phyloP scores from a whole-genome alignment of 2,888 invertebrate species.

The Dryobotodes eremita region DNA sequence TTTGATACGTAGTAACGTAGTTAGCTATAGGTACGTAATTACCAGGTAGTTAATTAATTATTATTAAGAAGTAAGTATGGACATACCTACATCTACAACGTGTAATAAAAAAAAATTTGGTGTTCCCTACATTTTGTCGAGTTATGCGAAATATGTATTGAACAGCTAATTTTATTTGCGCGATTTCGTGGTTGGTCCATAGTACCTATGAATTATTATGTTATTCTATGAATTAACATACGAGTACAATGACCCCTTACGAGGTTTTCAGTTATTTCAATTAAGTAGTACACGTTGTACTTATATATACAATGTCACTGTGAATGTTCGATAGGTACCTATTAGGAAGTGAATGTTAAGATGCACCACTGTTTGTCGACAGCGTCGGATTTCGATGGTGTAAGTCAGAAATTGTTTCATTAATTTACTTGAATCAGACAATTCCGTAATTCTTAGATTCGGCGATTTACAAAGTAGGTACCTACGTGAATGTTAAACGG shows the following conservation, averaged over 20 bases:
- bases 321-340: neutral
- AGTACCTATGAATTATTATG: neutral
- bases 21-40: neutral
- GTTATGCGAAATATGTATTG: neutral
- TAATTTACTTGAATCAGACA: neutral
- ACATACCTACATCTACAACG: neutral
- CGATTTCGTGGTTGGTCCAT: neutral
- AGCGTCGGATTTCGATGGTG: neutral
- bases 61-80: neutral
- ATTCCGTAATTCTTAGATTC: neutral
- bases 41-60: neutral
- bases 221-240: neutral
- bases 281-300: neutral
- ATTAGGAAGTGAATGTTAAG: no score
- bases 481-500: neutral
- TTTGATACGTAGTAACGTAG: neutral
- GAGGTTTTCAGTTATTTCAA: neutral
- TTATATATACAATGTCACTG: no score
- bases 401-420: neutral
- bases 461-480: neutral
- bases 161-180: neutral
- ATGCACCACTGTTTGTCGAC: neutral
- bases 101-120: neutral
- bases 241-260: neutral
- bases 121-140: neutral